Evolutionary conservation across 2,113 vertebrate species (phyloP), one percentile per base, ranked within the genome.

Genomic region (Poecile atricapillus): DNA sequence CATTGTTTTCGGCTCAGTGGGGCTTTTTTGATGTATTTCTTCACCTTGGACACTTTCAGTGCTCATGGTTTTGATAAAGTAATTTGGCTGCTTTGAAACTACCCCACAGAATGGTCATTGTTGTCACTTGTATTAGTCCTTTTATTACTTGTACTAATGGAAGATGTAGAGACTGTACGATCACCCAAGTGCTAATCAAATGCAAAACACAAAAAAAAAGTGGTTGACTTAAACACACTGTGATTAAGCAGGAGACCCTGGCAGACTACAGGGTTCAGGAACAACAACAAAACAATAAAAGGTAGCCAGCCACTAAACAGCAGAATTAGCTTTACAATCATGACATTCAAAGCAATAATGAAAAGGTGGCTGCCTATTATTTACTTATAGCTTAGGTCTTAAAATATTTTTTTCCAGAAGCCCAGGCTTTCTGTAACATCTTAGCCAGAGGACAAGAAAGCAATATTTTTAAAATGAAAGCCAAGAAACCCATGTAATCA

Each of bases 401-500:
- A 44, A 67, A 60, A 50, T 67, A 58, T 44, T 91, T 83, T 37
- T 37, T 46, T n/a, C 11, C 30, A 20, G 58, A 77, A 90, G n/a
- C 58, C 46, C 59, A 41, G 64, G 35, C 39, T 83, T 93, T 83
- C 63, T 58, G 33, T 55, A 87, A 21, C 78, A 46, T 77, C 43
- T 63, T 35, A 91, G 27, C 33, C 68, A 90, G 64, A 85, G 70
- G 53, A 89, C 41, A 75, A 91, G 62, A 87, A 93, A 94, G 78
- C 18, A 73, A 63, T 92, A 83, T 87, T 91, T 95, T 92, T 73
- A 91, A 95, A 94, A 80, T 55, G 89, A 91, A 94, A 95, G 74
- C 33, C 0, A 9, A 94, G 81, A 91, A 95, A 95, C 46, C 33
- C 55, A 22, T n/a, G 77, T 62, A 53, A 91, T 77, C 55, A 95